phyloP scores from a whole-genome alignment of 1,140 invertebrate species.

The Kradibia gibbosae region DNA sequence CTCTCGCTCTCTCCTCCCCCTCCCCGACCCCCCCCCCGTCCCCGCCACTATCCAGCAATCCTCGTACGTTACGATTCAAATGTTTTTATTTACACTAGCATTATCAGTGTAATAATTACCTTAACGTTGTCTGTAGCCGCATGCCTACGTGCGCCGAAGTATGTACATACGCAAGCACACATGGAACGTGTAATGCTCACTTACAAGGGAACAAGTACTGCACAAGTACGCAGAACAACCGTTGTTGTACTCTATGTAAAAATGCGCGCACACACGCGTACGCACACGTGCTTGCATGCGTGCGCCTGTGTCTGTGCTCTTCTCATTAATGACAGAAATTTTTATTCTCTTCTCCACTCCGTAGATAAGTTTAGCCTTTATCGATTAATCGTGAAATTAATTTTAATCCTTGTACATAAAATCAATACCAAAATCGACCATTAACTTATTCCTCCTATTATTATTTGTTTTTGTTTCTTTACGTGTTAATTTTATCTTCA shows the following conservation, averaged over 20 bases:
- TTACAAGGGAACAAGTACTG: neutral
- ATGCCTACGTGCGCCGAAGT: neutral
- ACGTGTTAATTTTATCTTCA: neutral
- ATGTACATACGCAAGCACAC: neutral
- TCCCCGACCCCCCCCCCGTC: neutral
- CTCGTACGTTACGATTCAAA: slow-evolving; percentile 11
- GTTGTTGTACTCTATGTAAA: slow-evolving; percentile 1
- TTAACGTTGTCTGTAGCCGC: slow-evolving; percentile 12
- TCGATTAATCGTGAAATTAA: slow-evolving; percentile 19
- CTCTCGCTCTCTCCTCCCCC: neutral
- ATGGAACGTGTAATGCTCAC: neutral
- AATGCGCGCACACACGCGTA: too few relatives aligned
- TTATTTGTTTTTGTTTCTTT: slow-evolving; percentile 12
- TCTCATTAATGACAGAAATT: slow-evolving; percentile 9
- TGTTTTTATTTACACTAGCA: slow-evolving; percentile 25
- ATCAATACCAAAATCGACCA: slow-evolving; percentile 41
- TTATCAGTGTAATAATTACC: slow-evolving; percentile 18
- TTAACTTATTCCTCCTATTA: slow-evolving; percentile 41
- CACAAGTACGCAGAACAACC: slow-evolving; percentile 4
- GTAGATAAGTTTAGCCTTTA: slow-evolving; percentile 7
- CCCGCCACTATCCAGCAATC: neutral
- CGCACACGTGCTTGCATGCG: too few relatives aligned
- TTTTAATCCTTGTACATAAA: slow-evolving; percentile 40
- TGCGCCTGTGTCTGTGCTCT: too few relatives aligned
- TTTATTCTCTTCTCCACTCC: neutral